Percentiles rank a stretch among this genome's conserved stretches.
Evolutionary conservation across 1,140 invertebrate species (phyloP).

Genomic region (Anadara kagoshimensis): DNA sequence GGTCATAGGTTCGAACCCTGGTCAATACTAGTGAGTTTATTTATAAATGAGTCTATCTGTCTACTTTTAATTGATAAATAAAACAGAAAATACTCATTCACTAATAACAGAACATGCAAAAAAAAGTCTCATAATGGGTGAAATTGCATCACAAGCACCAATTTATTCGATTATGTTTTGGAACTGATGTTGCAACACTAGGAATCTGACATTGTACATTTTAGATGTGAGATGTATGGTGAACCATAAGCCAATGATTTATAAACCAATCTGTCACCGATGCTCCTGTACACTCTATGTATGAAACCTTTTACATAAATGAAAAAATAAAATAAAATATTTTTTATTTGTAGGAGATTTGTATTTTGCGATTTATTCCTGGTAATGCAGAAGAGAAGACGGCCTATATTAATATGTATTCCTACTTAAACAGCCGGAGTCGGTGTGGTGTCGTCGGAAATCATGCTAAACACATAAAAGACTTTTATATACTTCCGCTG

Average conservation of each 20-base stretch:
- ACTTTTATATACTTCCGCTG: slow-evolving; percentile 95
- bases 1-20: neutral
- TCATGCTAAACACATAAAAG: slow-evolving; percentile 87
- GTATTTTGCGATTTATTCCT: slow-evolving; percentile 87
- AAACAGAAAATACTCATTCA: too few species aligned
- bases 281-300: neutral
- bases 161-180: too few species aligned
- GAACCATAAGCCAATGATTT: too few species aligned
- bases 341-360: slow-evolving; percentile 80
- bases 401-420: slow-evolving; percentile 90
- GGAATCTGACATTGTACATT: too few species aligned
- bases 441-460: slow-evolving; percentile 81
- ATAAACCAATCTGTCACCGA: too few species aligned
- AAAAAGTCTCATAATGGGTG: too few species aligned
- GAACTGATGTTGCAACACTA: too few species aligned
- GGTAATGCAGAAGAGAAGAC: slow-evolving; percentile 88
- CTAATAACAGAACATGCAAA: too few species aligned
- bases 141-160: too few species aligned
- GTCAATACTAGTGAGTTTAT: neutral
- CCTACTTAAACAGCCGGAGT: slow-evolving; percentile 89
- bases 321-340: neutral
- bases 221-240: too few species aligned
- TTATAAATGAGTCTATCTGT: neutral
- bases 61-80: too few species aligned
- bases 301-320: neutral